A percentile compares a stretch with the other conserved stretches of the same genome.
Evolutionary conservation across 2,113 vertebrate species (phyloP).

Genomic region (Boulengeromyrus knoepffleri): DNA sequence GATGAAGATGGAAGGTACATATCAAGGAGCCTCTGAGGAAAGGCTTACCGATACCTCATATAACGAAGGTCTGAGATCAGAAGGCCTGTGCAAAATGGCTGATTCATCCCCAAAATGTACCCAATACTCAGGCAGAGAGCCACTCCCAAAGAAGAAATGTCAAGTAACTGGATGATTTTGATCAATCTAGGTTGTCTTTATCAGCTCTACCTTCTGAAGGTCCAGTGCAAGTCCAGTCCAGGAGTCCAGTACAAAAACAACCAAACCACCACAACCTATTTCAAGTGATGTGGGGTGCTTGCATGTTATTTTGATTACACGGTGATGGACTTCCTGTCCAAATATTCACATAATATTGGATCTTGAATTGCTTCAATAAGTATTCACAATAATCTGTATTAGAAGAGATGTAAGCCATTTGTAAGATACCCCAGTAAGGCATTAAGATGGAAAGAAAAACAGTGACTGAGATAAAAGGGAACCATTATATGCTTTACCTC

Average conservation of each 20-base stretch:
- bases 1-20: neutral
- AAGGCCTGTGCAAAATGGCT: neutral
- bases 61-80: neutral
- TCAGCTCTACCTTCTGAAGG: neutral
- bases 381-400: neutral
- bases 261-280: neutral
- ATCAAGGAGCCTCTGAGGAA: neutral
- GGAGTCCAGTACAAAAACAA: neutral
- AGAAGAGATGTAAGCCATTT: neutral
- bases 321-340: neutral
- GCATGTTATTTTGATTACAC: neutral
- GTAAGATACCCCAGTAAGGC: neutral
- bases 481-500: slow-evolving; percentile 66
- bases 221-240: neutral
- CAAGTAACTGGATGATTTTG: neutral
- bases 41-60: neutral
- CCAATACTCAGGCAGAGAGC: neutral
- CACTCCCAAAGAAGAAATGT: neutral
- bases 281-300: neutral
- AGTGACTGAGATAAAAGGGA: neutral
- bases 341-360: neutral
- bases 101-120: neutral
- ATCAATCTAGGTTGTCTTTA: neutral
- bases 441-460: neutral
- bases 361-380: neutral